Evolutionary conservation across 1,140 invertebrate species (phyloP).

Genomic region (Helicoverpa armigera): DNA sequence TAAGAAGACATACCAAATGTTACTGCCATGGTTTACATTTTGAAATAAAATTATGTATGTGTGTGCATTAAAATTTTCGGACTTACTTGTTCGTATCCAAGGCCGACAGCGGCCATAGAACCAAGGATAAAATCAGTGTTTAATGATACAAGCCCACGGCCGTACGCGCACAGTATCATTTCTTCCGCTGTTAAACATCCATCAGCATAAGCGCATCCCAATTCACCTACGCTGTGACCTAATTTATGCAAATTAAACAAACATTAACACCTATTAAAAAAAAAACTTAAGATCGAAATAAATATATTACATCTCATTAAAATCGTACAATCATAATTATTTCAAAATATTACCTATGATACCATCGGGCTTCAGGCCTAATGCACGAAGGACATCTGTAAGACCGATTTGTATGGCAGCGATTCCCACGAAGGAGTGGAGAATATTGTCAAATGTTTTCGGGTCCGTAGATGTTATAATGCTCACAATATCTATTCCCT

Average conservation of each 20-base stretch:
- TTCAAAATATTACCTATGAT: conserved; percentile 88
- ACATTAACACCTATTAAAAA: background rate
- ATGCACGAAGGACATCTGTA: conserved; percentile 90
- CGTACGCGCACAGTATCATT: conserved; percentile 93
- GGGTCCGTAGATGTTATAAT: conserved; percentile 91
- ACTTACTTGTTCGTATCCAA: conserved; percentile 86
- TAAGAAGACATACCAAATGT: background rate
- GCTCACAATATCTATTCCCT: conserved; percentile 91
- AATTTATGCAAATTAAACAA: background rate
- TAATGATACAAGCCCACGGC: conserved; percentile 92
- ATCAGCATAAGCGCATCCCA: conserved; percentile 95
- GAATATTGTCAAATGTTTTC: conserved; percentile 91
- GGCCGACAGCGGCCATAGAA: conserved; percentile 93
- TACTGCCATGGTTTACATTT: too few relatives aligned
- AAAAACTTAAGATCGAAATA: too few relatives aligned
- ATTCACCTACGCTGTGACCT: conserved; percentile 93
- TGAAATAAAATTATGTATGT: too few relatives aligned
- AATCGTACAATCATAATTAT: too few relatives aligned
- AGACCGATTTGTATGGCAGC: conserved; percentile 94
- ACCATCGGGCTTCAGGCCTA: conserved; percentile 92
- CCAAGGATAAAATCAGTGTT: conserved; percentile 91
- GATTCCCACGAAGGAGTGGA: conserved; percentile 95
- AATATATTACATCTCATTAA: too few relatives aligned
- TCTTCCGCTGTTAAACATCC: conserved; percentile 93
- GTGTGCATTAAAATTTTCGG: too few relatives aligned